A percentile compares a stretch with the other conserved stretches of the same genome.
Conservation (phyloP, 2,113 vertebrate species). For the Cavia porcellus region DNA sequence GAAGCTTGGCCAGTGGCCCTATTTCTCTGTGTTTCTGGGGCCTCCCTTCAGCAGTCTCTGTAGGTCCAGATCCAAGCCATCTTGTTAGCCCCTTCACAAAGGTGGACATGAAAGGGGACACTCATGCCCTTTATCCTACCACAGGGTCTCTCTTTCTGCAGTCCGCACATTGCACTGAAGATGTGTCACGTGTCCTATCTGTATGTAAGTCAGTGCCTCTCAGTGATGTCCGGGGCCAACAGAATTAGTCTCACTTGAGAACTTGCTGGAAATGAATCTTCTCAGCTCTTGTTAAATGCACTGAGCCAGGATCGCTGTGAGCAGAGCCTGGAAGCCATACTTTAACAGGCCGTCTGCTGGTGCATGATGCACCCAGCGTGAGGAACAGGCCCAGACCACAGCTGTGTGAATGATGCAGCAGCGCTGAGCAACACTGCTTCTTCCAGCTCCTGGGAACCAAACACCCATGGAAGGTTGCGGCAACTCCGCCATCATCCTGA, state of each 20-base stretch:
- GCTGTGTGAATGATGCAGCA: background rate
- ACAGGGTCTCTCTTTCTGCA: background rate
- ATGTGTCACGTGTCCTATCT: background rate
- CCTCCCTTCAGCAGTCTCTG: background rate
- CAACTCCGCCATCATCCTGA: background rate
- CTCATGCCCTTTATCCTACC: background rate
- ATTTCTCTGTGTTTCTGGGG: background rate
- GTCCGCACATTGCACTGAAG: background rate
- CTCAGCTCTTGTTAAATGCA: background rate
- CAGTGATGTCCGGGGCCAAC: background rate
- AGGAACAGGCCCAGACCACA: background rate
- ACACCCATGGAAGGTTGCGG: background rate
- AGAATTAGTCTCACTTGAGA: background rate
- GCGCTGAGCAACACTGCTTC: background rate
- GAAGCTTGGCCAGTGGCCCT: background rate
- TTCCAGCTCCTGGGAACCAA: background rate
- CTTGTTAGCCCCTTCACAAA: background rate
- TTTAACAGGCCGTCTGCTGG: background rate
- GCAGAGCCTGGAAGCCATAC: background rate
- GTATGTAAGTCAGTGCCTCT: background rate
- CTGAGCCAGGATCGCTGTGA: background rate
- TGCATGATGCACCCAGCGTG: background rate
- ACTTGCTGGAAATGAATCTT: background rate
- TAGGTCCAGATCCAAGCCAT: background rate
- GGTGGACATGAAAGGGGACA: background rate